Evolutionary conservation across 2,797 vertebrate genomes (phyloP), one percentile per base, ranked within the genome.

Genomic region (Peromyscus aztecus): DNA sequence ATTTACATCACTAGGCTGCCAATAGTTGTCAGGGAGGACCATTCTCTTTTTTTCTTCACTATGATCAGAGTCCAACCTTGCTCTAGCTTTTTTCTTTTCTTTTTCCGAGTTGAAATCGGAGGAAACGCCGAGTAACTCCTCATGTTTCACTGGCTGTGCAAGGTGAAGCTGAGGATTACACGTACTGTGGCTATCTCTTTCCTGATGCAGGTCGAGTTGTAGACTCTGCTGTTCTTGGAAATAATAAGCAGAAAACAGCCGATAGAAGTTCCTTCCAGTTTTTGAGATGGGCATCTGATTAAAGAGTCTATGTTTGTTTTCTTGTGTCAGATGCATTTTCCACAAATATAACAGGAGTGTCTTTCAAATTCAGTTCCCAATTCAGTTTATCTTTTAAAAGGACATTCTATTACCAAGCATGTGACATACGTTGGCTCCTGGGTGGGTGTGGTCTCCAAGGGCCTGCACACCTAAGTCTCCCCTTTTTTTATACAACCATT

Each of bases 41-140:
- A 99, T 99, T 88, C 99, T 98, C 94, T 97, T 98, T 95, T 99
- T 99, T 78, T 99, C 99, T 82, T 99, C 98, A 80, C 91, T 98
- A 86, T 99, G 97, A 99, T 95, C 81, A 99, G 98, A 97, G 98
- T 98, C 99, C 99, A 99, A 55, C 99, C 99, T 97, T 98, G 98
- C 29, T 98, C 98, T 85, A 49, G 31, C 23, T 24, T 49, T 90
- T 99, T 97, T 94, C 16, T 99, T 99, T 95, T 99, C 98, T 95
- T 99, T 99, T 80, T 99, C 99, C 69, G 99, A 93, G 86, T 99
- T 99, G 10, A 99, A 99, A 94, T 99, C 99, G 96, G 99, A 99
- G 80, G 99, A 99, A 98, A 99, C 99, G 98, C 99, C 99, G 88
- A 99, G 99, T 14, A 99, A 98, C 97, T 99, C 99, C 95, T 99